Evolutionary conservation across 2,797 vertebrate species (phyloP), one percentile per base, ranked within the genome.

Genomic region (Aplochiton taeniatus): DNA sequence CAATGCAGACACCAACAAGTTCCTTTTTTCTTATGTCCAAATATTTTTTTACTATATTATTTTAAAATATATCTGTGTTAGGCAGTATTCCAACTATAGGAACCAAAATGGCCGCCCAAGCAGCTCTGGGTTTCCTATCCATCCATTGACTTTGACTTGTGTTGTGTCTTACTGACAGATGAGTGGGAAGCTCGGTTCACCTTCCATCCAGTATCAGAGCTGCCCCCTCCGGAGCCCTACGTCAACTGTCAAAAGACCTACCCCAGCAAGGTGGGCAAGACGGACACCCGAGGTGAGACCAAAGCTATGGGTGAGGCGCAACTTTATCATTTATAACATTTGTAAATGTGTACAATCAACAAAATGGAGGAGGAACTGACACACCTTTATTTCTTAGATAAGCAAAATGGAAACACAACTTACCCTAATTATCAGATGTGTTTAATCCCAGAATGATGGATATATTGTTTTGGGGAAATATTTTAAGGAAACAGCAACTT

Each of bases 151-250:
- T 20, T 51, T 10, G 46, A 18, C 31, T 20, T 48, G 9, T 54
- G 11, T 16, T 50, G 12, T 65, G 41, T 65, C 19, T 54, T 14
- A 65, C 73, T 66, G 69, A 61, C 81, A 99, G 97, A 98, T 89
- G 96, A 98, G 64, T 98, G 94, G 95, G 97, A 98, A 86, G 85
- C 88, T 81, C 93, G 96, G 64, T 98, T 99, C 90, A 93, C 74
- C 74, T 99, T 99, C 83, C 97, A 97, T 72, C 95, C 96, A 0
- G 69, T 97, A 82, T 96, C 96, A 14, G 97, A 98, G 76, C 85
- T 99, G 76, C 97, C 97, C 61, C 95, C 95, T 65, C 97, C 97
- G 8, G 96, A 98, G 65, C 96, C 96, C 8, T 99, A 92, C 73
- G 84, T 94, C 58, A 91, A 90, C 12, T 83, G 62, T 59, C 92